phyloP scores from a whole-genome alignment of 2,113 vertebrate species.

The Dunckerocampus dactyliophorus region DNA sequence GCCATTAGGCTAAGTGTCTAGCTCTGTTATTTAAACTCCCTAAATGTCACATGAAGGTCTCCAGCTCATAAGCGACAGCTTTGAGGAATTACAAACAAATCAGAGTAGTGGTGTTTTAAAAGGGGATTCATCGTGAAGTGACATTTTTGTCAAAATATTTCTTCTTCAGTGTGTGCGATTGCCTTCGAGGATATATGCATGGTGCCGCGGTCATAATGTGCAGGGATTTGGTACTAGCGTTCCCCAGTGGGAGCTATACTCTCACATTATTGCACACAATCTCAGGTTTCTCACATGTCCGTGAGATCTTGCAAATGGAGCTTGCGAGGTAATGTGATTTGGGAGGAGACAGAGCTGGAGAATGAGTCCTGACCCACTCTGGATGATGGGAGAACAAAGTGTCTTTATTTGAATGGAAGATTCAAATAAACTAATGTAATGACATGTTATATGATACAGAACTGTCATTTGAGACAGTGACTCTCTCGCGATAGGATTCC shows the following conservation, averaged over 20 bases:
- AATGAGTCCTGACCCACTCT: not conserved
- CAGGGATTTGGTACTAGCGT: not conserved
- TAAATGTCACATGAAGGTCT: slow-evolving; percentile 66
- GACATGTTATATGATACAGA: not conserved
- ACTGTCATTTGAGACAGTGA: not conserved
- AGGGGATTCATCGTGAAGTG: too few species aligned
- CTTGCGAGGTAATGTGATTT: slow-evolving; percentile 7
- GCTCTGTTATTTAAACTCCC: slow-evolving; percentile 63
- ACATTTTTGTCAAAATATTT: too few species aligned
- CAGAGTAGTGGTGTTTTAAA: not conserved
- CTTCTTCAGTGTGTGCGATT: too few species aligned
- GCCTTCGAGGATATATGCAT: too few species aligned
- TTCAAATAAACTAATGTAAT: not conserved
- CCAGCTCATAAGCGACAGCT: slow-evolving; percentile 52
- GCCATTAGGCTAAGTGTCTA: slow-evolving; percentile 61
- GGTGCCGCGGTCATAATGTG: not conserved
- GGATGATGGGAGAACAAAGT: not conserved
- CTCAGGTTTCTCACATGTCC: slow-evolving; percentile 6
- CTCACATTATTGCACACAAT: slow-evolving; percentile 5
- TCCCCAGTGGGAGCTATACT: not conserved
- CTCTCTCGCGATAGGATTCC: not conserved
- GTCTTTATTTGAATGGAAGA: not conserved
- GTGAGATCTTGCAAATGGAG: not conserved
- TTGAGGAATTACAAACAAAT: slow-evolving; percentile 66
- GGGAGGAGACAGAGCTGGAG: not conserved